These are phyloP conservation scores for Rhyacichthys aspro DNA, from an alignment of 2,797 vertebrate species.

Conservation along the genomic window DNA sequence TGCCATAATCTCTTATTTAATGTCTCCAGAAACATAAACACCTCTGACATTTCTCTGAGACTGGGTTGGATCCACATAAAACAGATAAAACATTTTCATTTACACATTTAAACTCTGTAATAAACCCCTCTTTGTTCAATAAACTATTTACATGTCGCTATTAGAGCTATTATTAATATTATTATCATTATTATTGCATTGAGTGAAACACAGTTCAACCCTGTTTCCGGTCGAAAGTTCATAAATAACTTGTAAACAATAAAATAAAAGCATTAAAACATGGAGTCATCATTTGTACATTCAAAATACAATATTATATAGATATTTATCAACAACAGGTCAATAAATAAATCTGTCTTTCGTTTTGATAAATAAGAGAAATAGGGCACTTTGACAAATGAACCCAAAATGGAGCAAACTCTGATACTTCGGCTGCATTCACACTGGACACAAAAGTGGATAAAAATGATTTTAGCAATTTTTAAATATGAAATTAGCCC, in stretches of 20 bases:
- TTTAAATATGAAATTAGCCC: neutral
- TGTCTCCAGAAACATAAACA: neutral
- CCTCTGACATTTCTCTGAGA: too few species aligned
- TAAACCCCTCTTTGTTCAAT: constrained; percentile 45
- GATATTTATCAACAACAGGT: constrained; percentile 42
- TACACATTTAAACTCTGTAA: constrained; percentile 42
- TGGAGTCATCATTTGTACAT: constrained; percentile 49
- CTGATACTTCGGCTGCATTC: neutral
- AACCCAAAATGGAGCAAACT: constrained; percentile 25
- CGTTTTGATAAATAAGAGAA: constrained; percentile 22
- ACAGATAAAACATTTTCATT: constrained; percentile 34
- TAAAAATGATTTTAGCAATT: too few species aligned
- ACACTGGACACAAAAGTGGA: neutral
- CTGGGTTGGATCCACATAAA: neutral
- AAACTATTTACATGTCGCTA: constrained; percentile 61
- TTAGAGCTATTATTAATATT: constrained; percentile 4
- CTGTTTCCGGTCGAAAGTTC: constrained; percentile 67
- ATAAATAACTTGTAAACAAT: constrained; percentile 49
- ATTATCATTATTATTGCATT: constrained; percentile 75
- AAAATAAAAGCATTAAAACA: constrained; percentile 21
- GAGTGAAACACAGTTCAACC: constrained; percentile 62
- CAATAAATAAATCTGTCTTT: constrained; percentile 55
- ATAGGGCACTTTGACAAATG: constrained; percentile 29
- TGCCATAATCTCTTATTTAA: neutral
- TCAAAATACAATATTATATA: constrained; percentile 48